phyloP scores from a whole-genome alignment of 1,140 invertebrate species.

The Zaprionus vittiger region DNA sequence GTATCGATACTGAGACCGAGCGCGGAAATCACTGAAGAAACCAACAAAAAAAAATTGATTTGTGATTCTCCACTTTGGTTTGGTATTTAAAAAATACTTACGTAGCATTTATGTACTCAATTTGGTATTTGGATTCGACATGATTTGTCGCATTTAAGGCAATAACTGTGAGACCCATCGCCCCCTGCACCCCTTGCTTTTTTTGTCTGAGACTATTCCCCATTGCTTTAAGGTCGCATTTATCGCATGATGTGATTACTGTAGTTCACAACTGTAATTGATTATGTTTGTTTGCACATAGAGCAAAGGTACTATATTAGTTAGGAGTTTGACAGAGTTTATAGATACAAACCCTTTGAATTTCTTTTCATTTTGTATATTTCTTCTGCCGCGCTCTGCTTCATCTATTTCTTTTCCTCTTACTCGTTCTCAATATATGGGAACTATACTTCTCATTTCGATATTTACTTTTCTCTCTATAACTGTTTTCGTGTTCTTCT shows the following conservation, averaged over 20 bases:
- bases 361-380: background rate
- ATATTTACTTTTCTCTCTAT: no score
- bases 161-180: background rate
- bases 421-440: no score
- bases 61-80: constrained; percentile 10
- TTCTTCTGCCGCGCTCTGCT: no score
- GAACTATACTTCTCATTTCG: no score
- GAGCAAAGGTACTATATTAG: background rate
- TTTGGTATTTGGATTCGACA: constrained; percentile 6
- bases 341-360: no score
- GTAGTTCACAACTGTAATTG: background rate
- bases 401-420: no score
- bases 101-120: constrained; percentile 13
- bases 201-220: no score
- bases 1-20: constrained; percentile 3
- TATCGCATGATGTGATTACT: background rate
- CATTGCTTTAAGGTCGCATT: background rate
- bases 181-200: background rate
- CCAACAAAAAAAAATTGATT: constrained; percentile 1
- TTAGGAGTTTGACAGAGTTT: background rate
- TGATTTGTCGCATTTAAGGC: background rate
- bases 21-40: constrained; percentile 19
- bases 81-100: constrained; percentile 27
- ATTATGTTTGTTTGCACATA: background rate
- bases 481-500: no score